Evolutionary conservation across 1,140 invertebrate species (phyloP).

Genomic region (Scaptomyza hsui): DNA sequence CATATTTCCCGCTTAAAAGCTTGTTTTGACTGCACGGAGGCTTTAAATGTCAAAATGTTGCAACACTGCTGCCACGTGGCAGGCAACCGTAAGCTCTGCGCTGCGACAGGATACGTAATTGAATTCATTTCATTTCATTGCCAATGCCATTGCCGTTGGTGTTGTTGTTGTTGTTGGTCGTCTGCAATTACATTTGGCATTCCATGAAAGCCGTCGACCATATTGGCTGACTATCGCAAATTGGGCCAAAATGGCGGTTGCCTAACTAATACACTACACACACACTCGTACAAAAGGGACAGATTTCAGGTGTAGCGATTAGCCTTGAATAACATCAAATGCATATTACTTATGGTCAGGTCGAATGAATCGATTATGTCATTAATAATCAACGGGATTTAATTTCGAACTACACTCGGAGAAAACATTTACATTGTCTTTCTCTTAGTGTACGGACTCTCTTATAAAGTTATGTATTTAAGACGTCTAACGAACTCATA

Average conservation of each 20-base stretch:
- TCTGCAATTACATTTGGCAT: constrained; percentile 45
- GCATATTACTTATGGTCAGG: constrained; percentile 22
- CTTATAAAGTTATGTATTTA: constrained; percentile 5
- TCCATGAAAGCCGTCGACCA: constrained; percentile 21
- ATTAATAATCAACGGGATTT: constrained; percentile 13
- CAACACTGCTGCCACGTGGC: background rate
- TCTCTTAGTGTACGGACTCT: constrained; percentile 2
- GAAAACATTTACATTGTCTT: constrained; percentile 1
- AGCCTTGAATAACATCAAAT: background rate
- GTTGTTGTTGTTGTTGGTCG: background rate
- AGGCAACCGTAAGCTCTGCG: background rate
- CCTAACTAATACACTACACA: background rate
- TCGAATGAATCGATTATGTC: constrained; percentile 44
- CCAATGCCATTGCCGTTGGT: background rate
- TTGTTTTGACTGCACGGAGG: too few relatives aligned
- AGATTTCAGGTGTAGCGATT: constrained; percentile 3
- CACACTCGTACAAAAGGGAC: background rate
- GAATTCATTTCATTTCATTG: constrained; percentile 46
- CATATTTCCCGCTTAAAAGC: too few relatives aligned
- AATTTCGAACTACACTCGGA: background rate
- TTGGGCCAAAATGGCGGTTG: constrained; percentile 17
- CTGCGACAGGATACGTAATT: constrained; percentile 42
- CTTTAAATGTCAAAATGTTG: background rate
- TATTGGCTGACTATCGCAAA: constrained; percentile 13
- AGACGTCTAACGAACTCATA: constrained; percentile 7